A percentile compares a stretch with the other conserved stretches of the same genome.
These are phyloP conservation scores for Parauchenoglanis ngamensis DNA, from an alignment of 2,797 vertebrate species.

Conservation along the genomic window DNA sequence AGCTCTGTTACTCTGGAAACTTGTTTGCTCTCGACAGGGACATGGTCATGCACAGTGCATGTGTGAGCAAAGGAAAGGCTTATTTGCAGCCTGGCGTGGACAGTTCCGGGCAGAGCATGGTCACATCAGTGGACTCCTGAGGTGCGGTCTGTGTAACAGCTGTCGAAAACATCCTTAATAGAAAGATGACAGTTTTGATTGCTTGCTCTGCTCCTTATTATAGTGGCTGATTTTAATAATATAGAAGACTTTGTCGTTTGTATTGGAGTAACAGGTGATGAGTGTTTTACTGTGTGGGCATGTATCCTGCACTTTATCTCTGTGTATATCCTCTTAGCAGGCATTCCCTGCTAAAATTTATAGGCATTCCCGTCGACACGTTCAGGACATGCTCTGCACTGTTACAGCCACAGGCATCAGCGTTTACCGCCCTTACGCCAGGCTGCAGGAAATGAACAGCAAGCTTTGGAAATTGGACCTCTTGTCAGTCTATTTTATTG, in stretches of 20 bases:
- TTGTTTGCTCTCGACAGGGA: neutral
- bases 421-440: conserved; percentile 8
- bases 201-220: neutral
- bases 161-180: neutral
- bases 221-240: neutral
- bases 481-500: neutral
- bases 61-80: conserved; percentile 14
- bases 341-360: neutral
- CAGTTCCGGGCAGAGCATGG: conserved; percentile 6
- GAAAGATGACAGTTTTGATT: neutral
- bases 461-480: neutral
- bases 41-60: conserved; percentile 27
- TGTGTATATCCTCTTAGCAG: neutral
- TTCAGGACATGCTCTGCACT: neutral
- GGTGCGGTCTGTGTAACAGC: neutral
- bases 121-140: neutral
- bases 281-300: neutral
- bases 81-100: conserved; percentile 5
- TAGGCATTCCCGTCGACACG: neutral
- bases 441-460: neutral
- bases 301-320: neutral
- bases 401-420: conserved; percentile 20
- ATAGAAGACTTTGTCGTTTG: neutral
- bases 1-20: conserved; percentile 7
- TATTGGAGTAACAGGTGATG: neutral